Evolutionary conservation across 2,797 vertebrate species (phyloP).

Genomic region (Myotis findleyi): DNA sequence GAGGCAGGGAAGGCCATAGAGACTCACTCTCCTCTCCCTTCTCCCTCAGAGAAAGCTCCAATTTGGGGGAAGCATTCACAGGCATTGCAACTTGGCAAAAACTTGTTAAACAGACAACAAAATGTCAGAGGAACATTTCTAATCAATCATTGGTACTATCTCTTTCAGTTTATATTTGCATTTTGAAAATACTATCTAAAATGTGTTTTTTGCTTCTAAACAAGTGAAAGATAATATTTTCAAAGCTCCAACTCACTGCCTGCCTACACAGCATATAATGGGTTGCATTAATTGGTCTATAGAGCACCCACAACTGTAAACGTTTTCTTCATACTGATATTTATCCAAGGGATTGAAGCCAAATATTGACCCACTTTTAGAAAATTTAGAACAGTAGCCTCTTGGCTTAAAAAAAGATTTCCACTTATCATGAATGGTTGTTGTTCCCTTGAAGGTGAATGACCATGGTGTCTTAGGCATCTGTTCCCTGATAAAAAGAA

Average conservation of each 20-base stretch:
- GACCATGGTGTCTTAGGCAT: neutral
- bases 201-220: neutral
- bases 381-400: conserved; percentile 54
- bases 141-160: too few relatives aligned
- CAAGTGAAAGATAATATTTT: neutral
- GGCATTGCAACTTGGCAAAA: neutral
- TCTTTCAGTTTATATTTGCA: neutral
- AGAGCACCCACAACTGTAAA: neutral
- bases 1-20: neutral
- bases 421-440: conserved; percentile 11
- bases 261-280: neutral
- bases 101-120: neutral
- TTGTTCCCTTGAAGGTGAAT: conserved; percentile 50
- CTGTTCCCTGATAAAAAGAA: conserved; percentile 1
- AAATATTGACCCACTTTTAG: conserved; percentile 69
- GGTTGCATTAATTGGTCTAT: neutral
- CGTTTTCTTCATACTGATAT: conserved; percentile 5
- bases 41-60: neutral
- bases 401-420: conserved; percentile 59
- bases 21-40: neutral
- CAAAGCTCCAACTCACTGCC: neutral
- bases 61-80: neutral
- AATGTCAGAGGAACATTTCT: neutral
- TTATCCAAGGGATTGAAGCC: conserved; percentile 52
- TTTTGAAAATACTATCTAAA: neutral